Conservation (phyloP, 92 coral and sea anemone genomes). For the Chrysogorgia sp. region DNA sequence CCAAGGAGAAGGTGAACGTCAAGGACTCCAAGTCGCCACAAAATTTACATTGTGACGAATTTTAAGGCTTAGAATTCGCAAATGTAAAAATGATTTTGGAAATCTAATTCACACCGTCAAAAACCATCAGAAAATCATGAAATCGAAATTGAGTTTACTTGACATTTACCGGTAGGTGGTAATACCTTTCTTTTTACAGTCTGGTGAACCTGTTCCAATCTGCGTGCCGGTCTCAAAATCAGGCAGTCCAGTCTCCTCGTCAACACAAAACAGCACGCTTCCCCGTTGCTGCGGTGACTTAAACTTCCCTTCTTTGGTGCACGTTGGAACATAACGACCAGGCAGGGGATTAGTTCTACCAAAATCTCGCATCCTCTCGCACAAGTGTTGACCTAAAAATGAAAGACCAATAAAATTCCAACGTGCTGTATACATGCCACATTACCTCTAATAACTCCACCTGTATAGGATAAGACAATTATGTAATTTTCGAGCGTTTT, state of each 20-base stretch:
- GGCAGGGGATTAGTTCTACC: conserved; percentile 54
- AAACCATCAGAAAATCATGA: conserved; percentile 11
- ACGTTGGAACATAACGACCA: conserved; percentile 81
- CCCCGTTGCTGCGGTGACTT: conserved; percentile 69
- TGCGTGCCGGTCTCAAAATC: conserved; percentile 70
- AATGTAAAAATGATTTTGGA: neutral
- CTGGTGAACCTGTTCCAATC: conserved; percentile 48
- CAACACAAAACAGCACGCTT: conserved; percentile 84
- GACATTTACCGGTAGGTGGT: too few relatives aligned
- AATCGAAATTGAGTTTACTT: too few relatives aligned
- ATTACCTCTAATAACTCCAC: too few relatives aligned
- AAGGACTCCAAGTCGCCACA: too few relatives aligned
- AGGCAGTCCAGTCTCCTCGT: conserved; percentile 84
- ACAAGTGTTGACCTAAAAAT: conserved; percentile 76
- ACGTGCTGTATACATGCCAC: too few relatives aligned
- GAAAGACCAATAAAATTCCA: too few relatives aligned
- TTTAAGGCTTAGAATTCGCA: too few relatives aligned
- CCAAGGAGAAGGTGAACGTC: too few relatives aligned
- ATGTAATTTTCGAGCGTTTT: too few relatives aligned
- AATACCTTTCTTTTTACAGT: conserved; percentile 54
- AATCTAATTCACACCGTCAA: neutral
- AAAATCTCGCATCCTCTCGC: conserved; percentile 79
- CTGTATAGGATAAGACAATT: too few relatives aligned
- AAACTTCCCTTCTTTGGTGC: conserved; percentile 79
- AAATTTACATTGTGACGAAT: too few relatives aligned